These are phyloP conservation scores for Bubalus kerabau DNA, from an alignment of 2,113 vertebrate species.

Conservation along the genomic window DNA sequence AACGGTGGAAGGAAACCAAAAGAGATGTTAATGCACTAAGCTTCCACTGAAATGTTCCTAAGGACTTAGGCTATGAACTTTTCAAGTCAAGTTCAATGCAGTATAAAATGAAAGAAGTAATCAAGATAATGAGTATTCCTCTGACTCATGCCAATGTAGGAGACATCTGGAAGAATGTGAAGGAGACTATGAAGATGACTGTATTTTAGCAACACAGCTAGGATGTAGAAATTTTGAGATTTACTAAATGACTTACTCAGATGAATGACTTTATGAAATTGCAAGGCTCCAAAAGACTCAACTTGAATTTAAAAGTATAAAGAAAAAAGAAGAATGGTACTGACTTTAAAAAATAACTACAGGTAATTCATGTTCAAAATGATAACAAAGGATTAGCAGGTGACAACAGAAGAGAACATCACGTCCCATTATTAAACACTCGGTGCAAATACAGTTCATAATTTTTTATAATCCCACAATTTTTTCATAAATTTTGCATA, in stretches of 20 bases:
- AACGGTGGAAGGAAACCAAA: constrained; percentile 6
- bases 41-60: constrained; percentile 15
- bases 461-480: background rate
- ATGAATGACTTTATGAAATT: constrained; percentile 10
- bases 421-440: constrained; percentile 28
- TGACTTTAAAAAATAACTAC: constrained; percentile 13
- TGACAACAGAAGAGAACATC: background rate
- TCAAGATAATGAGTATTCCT: constrained; percentile 33
- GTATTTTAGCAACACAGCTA: constrained; percentile 14
- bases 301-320: background rate
- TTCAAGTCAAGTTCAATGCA: constrained; percentile 18
- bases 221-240: background rate
- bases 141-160: background rate
- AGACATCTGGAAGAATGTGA: constrained; percentile 12
- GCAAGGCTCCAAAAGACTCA: background rate
- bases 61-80: background rate
- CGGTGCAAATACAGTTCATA: background rate
- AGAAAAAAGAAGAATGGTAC: background rate
- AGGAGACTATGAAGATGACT: background rate
- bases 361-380: constrained; percentile 32
- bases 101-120: constrained; percentile 29
- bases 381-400: background rate
- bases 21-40: background rate
- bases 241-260: constrained; percentile 17
- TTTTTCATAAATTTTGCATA: constrained; percentile 2